These are phyloP conservation scores for Notospermus geniculatus DNA, from an alignment of 1,140 invertebrate species.

Conservation along the genomic window DNA sequence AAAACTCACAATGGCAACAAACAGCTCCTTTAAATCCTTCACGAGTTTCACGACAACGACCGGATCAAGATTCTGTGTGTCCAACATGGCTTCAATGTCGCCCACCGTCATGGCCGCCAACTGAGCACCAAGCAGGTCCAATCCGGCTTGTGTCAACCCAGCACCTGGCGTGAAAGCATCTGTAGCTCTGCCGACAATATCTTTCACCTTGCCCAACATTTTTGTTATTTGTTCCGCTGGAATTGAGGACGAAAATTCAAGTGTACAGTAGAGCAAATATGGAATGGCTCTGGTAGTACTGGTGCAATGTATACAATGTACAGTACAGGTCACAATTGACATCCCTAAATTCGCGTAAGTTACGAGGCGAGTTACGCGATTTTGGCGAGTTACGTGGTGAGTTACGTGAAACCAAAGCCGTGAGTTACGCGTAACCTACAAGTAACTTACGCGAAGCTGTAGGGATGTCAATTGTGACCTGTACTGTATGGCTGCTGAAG, in stretches of 20 bases:
- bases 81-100: slow-evolving; percentile 30
- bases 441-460: too few relatives aligned
- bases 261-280: too few relatives aligned
- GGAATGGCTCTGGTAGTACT: too few relatives aligned
- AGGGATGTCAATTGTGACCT: too few relatives aligned
- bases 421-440: too few relatives aligned
- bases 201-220: slow-evolving; percentile 20
- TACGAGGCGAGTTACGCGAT: too few relatives aligned
- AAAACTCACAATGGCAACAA: slow-evolving; percentile 23
- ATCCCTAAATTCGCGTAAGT: too few relatives aligned
- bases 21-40: slow-evolving; percentile 31
- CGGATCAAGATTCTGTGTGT: slow-evolving; percentile 34
- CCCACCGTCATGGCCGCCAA: slow-evolving; percentile 39
- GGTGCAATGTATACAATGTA: too few relatives aligned
- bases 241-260: slow-evolving; percentile 9
- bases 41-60: slow-evolving; percentile 24
- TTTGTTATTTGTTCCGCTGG: slow-evolving; percentile 21
- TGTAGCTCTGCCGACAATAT: slow-evolving; percentile 21
- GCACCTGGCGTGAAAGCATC: slow-evolving; percentile 30
- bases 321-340: too few relatives aligned
- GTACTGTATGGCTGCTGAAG: too few relatives aligned
- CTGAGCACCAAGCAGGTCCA: slow-evolving; percentile 28
- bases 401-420: too few relatives aligned
- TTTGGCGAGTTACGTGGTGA: too few relatives aligned
- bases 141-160: slow-evolving; percentile 29